Conservation (phyloP, 2,797 vertebrate species). For the Hybognathus amarus region DNA sequence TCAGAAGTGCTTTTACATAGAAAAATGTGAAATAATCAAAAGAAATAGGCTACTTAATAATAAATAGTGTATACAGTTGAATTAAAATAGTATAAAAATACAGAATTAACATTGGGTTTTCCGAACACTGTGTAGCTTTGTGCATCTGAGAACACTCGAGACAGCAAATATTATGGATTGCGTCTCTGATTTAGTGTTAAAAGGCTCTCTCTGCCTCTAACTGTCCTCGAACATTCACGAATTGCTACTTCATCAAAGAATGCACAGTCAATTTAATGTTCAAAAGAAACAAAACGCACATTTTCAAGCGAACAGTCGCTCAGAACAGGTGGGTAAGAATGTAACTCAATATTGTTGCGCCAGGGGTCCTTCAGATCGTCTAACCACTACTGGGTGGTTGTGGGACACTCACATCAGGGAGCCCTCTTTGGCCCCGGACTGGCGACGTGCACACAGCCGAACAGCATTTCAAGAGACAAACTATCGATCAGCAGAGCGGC, state of each 20-base stretch:
- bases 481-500: conserved; percentile 66
- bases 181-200: not conserved
- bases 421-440: conserved; percentile 11
- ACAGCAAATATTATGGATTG: not conserved
- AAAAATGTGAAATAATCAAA: no score
- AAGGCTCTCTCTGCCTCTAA: not conserved
- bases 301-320: conserved; percentile 39
- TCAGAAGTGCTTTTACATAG: no score
- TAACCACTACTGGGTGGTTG: conserved; percentile 23
- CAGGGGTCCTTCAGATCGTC: conserved; percentile 40
- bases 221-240: not conserved
- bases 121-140: not conserved
- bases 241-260: not conserved
- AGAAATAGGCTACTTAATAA: no score
- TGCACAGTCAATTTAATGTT: not conserved
- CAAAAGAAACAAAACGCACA: conserved; percentile 64
- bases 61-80: no score
- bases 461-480: conserved; percentile 61
- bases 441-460: not conserved
- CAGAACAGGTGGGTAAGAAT: conserved; percentile 31
- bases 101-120: not conserved
- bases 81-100: no score
- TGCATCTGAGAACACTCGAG: not conserved
- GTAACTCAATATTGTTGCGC: conserved; percentile 13
- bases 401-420: conserved; percentile 36